Evolutionary conservation across 2,888 invertebrate genomes (phyloP), one percentile per base, ranked within the genome.

Genomic region (Pheosia gnoma): DNA sequence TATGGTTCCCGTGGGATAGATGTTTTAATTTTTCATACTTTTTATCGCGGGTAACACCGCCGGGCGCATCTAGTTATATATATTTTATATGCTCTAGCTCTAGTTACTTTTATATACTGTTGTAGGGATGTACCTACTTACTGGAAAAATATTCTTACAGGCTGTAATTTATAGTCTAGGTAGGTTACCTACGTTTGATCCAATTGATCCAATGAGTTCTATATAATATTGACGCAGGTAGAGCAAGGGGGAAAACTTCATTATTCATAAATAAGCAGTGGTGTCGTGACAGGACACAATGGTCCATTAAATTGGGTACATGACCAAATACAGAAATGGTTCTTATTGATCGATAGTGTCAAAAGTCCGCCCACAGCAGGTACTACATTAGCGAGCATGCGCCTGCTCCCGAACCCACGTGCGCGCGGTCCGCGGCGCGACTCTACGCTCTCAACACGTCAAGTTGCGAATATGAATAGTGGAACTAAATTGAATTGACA

Each of bases 311-410:
- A 74, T 70, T 69, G 68, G 71, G 74, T 76, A 74, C 76, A 71
- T 71, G 61, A 45, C 86, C 86, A 81, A 78, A 71, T 83, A 82
- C 70, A 82, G 84, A 37, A 59, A 63, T 51, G 53, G 65, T 59
- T 69, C 71, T 75, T 84, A 86, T 82, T 82, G 86, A 87, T 86
- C 81, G 78, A 78, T 78, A 74, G 72, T 77, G 82, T 82, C 78
- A 74, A 65, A 74, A 69, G 41, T 51, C 61, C 80, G 72, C 83
- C 85, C 84, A 84, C 85, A 61, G 60, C 62, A 69, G 63, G 70
- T 54, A 71, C 71, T 54, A 71, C 71, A 60, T 70, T 70, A 74
- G 72, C 74, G 74, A 53, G 38, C 4, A 58, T 60, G 59, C 62
- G 61, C 65, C 59, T 63, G 57, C 65, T 81, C 67, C 72, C 80